Evolutionary conservation across 2,797 vertebrate genomes (phyloP), one percentile per base, ranked within the genome.

Genomic region (Nannoperca australis): DNA sequence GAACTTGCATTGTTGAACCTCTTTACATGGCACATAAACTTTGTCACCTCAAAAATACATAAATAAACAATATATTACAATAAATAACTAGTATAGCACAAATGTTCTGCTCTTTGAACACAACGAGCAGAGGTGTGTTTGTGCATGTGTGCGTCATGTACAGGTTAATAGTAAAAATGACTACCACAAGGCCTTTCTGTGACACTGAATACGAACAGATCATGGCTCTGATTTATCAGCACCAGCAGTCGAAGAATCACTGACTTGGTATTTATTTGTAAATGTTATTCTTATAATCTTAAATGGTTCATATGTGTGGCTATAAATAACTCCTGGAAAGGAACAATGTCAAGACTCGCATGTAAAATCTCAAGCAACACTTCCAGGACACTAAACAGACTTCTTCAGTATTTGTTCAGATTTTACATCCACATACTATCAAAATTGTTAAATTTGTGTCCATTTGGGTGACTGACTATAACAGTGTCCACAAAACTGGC

Each of bases 1-100:
- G 15, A 76, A 70, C 68, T 32, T 90, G n/a, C 27, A 75, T 45
- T 60, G 47, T 55, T 78, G 36, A 84, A 83, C 36, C 71, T 84
- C 82, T 56, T 47, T 78, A 81, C 59, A 73, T 88, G 90, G 83
- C 84, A 92, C 86, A 81, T 70, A 44, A 86, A 73, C 56, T 10
- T 44, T 78, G 63, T 80, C 77, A 82, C 58, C 73, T 58, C 67
- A 62, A 76, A 82, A 83, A 86, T 60, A 81, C 78, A 87, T 86
- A 92, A 90, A 92, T 89, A 91, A 92, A 84, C 76, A 61, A 77
- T 69, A 82, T 85, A 73, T 87, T 76, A 91, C 83, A 89, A 93
- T 92, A 92, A 92, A 92, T 93, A 91, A 88, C 82, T 65, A 86
- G 74, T 66, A 85, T 50, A 88, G 61, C 76, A 88, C 76, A 74